Base-by-base conservation (phyloP, 2,797 vertebrate genomes). In the Lophius americanus region DNA sequence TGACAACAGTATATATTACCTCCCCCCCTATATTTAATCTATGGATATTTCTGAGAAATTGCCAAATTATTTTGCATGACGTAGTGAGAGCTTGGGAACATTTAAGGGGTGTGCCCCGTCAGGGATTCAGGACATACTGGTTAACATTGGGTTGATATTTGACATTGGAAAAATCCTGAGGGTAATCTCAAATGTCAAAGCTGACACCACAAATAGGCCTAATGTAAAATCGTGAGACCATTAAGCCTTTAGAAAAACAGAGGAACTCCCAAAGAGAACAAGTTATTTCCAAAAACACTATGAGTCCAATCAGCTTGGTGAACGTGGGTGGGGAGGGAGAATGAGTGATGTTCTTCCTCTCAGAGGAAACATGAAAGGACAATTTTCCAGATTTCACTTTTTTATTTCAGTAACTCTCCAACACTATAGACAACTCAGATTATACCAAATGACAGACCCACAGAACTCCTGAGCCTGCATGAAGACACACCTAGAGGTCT, bases 201-300 rank as follows among this genome's bases (percentile, higher is more conserved):
- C 69, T 88, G 82, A 86, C 86, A 86, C 57, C 49, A 68, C 47
- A 81, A 81, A 85, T 61, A 78, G 73, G 46, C 52, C 60, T 63
- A 67, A 78, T 80, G 72, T 78, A 75, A 75, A 79, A 74, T 76
- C 73, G 74, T 79, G 71, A 88, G 81, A 81, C 76, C 70, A 81
- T 79, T 78, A 84, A 81, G 75, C 70, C 59, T 56, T 76, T 83
- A 60, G 68, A 71, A 82, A 88, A 89, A 88, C 74, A 89, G 57
- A 88, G 85, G 73, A 90, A 90, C 86, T 90, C 81, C 81, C 84
- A 78, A 43, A 66, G 51, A 84, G 54, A 84, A 78, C 58, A 68
- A 68, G 85, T 90, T 13, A 4, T 46, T 47, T 47, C 23, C 23
- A 23, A 23, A 23, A 23, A 23, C 23, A 23, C 23, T 23, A 23